These are phyloP conservation scores for Andrena bucephala DNA, from an alignment of 2,888 invertebrate species.

Conservation along the genomic window DNA sequence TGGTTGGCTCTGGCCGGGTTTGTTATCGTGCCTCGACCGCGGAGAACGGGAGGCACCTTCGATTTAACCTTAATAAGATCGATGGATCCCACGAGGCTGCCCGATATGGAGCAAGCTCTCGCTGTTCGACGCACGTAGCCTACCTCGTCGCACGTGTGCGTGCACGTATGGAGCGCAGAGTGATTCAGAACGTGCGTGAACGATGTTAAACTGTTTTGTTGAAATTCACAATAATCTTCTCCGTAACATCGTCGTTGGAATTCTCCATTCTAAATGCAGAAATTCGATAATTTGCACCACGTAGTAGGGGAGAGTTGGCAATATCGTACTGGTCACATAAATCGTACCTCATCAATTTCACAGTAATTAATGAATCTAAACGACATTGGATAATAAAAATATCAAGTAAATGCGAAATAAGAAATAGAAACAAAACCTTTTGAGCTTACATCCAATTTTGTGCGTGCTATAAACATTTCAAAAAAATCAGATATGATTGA, in stretches of 20 bases:
- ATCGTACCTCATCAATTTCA: too few relatives aligned
- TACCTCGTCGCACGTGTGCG: slow-evolving; percentile 18
- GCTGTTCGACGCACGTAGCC: slow-evolving; percentile 8
- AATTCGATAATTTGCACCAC: neutral
- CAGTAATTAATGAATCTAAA: too few relatives aligned
- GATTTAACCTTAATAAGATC: slow-evolving; percentile 80
- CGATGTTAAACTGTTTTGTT: neutral
- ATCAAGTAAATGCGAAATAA: too few relatives aligned
- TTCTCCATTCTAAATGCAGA: neutral
- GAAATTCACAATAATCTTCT: neutral
- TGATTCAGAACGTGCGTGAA: neutral
- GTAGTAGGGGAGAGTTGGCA: too few relatives aligned
- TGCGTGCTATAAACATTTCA: too few relatives aligned
- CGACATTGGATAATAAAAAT: too few relatives aligned
- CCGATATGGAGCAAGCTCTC: slow-evolving; percentile 70
- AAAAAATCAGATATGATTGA: too few relatives aligned
- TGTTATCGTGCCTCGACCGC: slow-evolving; percentile 76
- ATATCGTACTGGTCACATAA: too few relatives aligned
- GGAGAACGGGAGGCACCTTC: slow-evolving; percentile 76
- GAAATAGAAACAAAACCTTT: too few relatives aligned
- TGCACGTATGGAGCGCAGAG: neutral
- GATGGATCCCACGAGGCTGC: slow-evolving; percentile 78
- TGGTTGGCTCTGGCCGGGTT: slow-evolving; percentile 61
- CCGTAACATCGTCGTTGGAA: neutral
- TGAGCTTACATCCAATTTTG: too few relatives aligned